Evolutionary conservation across 2,113 vertebrate species (phyloP).

Genomic region (Felis chaus): DNA sequence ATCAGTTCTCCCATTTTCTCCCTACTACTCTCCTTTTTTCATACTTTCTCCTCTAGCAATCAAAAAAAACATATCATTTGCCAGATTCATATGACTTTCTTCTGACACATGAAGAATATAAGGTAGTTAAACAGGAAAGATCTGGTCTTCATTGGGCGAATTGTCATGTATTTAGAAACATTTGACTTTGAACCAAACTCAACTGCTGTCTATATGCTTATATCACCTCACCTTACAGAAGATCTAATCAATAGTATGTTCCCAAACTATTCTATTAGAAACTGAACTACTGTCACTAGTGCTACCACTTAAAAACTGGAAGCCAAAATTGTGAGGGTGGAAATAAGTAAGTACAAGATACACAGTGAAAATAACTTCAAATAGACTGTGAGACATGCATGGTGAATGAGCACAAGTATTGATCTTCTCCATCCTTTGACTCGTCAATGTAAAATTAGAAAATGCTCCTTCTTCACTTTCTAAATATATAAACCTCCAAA

Average conservation of each 20-base stretch:
- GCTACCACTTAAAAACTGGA: slow-evolving; percentile 37
- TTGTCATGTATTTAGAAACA: not conserved
- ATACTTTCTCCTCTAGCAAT: slow-evolving; percentile 22
- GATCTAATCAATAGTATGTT: not conserved
- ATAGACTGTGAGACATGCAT: not conserved
- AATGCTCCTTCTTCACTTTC: not conserved
- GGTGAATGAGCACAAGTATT: not conserved
- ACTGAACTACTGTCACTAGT: not conserved
- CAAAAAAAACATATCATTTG: slow-evolving; percentile 10
- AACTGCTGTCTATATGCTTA: not conserved
- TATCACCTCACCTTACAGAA: not conserved
- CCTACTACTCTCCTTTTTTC: not conserved
- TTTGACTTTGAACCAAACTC: not conserved
- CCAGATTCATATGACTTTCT: slow-evolving; percentile 14
- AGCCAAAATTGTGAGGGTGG: not conserved
- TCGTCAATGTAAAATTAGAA: not conserved
- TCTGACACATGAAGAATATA: not conserved
- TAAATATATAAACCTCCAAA: slow-evolving; percentile 25
- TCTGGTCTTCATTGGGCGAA: not conserved
- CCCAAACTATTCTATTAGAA: slow-evolving; percentile 8
- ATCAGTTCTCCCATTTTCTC: slow-evolving; percentile 19
- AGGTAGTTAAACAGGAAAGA: not conserved
- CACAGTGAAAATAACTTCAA: not conserved
- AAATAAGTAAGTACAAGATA: not conserved
- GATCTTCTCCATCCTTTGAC: not conserved